A percentile compares a stretch with the other conserved stretches of the same genome.
These are phyloP conservation scores for Polydrusus cervinus DNA, from an alignment of 2,888 invertebrate species.

Conservation along the genomic window DNA sequence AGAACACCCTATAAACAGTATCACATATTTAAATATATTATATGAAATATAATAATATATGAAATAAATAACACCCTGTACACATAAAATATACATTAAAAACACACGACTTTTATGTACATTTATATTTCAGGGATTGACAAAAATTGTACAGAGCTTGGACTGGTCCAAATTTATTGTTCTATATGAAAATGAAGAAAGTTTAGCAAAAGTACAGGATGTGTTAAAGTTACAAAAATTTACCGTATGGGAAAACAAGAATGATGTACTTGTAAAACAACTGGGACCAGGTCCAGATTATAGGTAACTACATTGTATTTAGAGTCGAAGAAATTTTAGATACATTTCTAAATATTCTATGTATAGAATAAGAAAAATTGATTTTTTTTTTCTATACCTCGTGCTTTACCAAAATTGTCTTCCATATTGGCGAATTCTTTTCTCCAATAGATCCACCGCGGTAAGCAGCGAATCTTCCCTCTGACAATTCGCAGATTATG, in stretches of 20 bases:
- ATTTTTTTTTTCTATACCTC: too few relatives aligned
- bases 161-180: conserved; percentile 86
- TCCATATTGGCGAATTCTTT: too few relatives aligned
- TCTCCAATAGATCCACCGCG: too few relatives aligned
- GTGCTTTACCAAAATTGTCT: too few relatives aligned
- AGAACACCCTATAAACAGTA: too few relatives aligned
- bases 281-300: conserved; percentile 62
- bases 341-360: not conserved
- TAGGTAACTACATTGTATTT: conserved; percentile 55
- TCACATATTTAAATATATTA: too few relatives aligned
- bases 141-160: conserved; percentile 79
- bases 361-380: too few relatives aligned
- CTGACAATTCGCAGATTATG: too few relatives aligned
- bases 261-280: conserved; percentile 60
- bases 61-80: too few relatives aligned
- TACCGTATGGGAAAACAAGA: conserved; percentile 55
- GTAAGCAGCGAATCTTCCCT: too few relatives aligned
- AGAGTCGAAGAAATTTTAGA: not conserved
- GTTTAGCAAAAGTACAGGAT: conserved; percentile 85
- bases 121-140: conserved; percentile 71
- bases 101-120: not conserved
- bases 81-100: too few relatives aligned
- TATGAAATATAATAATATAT: too few relatives aligned
- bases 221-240: conserved; percentile 76
- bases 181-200: conserved; percentile 85